Percentiles rank a stretch among this genome's conserved stretches.
These are phyloP conservation scores for Drosophila austrosaltans DNA, from an alignment of 2,888 invertebrate genomes.

Conservation along the genomic window DNA sequence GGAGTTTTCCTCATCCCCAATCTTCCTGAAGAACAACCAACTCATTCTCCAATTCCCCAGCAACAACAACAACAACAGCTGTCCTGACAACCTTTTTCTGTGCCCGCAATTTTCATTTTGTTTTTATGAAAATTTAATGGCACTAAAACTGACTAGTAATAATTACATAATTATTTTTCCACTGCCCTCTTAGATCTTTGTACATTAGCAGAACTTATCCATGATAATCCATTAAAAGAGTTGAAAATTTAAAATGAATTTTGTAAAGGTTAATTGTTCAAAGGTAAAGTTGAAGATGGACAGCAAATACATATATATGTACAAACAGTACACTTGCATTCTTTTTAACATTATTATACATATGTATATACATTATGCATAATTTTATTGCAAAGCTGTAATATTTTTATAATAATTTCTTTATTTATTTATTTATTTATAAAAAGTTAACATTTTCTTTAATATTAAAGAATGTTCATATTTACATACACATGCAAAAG, in stretches of 20 bases:
- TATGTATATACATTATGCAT: no score
- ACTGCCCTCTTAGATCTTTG: slow-evolving; percentile 14
- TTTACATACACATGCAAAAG: no score
- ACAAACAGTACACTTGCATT: no score
- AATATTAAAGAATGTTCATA: no score
- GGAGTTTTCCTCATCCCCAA: slow-evolving; percentile 16
- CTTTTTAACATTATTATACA: no score
- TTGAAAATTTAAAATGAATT: not conserved
- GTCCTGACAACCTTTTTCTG: slow-evolving; percentile 31
- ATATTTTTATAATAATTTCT: no score
- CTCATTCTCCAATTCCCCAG: not conserved
- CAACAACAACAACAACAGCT: slow-evolving; percentile 1
- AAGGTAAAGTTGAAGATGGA: not conserved
- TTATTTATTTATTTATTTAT: no score
- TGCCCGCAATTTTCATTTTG: slow-evolving; percentile 60
- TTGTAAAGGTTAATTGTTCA: not conserved
- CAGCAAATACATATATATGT: no score
- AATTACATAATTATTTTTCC: slow-evolving; percentile 56
- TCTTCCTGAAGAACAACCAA: not conserved
- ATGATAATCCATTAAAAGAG: slow-evolving; percentile 20
- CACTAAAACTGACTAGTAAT: slow-evolving; percentile 47
- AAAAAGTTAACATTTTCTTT: no score
- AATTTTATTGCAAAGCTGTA: no score
- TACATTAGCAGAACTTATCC: slow-evolving; percentile 39
- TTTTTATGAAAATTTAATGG: slow-evolving; percentile 68